Base-by-base conservation (phyloP, 2,888 invertebrate genomes). In the Lasiommata megera region DNA sequence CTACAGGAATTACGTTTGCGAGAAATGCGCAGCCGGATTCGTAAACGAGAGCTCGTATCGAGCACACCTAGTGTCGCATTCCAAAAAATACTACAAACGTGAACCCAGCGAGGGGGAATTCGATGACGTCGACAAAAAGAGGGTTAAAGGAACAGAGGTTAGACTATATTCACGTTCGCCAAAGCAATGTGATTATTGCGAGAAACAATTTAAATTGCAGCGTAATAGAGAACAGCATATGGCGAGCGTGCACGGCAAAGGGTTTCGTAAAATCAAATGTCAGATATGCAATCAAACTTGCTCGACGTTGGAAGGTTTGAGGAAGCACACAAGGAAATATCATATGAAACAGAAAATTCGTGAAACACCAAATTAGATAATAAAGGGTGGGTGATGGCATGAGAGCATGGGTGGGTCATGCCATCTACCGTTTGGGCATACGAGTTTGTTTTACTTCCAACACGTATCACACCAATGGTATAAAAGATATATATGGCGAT, bases 261-360 rank as follows among this genome's bases (percentile, higher is more conserved):
- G 55, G 40, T 50, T 72, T 0, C 43, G 29, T 0, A 46, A 57
- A 3, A 67, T 71, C 23, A 23, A 23, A 3, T 23, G 23, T 23
- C 23, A 23, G 23, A 23, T 23, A 23, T 52, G 65, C 29, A 79
- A 81, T 0, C 80, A 72, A 11, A 60, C 64, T 0, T 85, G 80
- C 14, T 75, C 79, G 31, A 69, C 80, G 9, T 60, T 77, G 0
- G 80, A 80, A 28, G 79, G 77, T 0, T 51, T 70, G 41, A 43
- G 62, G 3, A 23, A 23, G 5, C 23, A 23, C 5, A 23, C 23
- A 3, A 23, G 23, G 5, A 23, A 23, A 23, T 2, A 23, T 23
- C 23, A 23, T 23, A 23, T 23, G 23, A 23, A 23, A 23, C 23
- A 5, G 3, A 23, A 23, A 23, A 5, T n/a, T n/a, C 23, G 5